Conservation (phyloP, 2,113 vertebrate genomes). For the Cheirogaleus medius region DNA sequence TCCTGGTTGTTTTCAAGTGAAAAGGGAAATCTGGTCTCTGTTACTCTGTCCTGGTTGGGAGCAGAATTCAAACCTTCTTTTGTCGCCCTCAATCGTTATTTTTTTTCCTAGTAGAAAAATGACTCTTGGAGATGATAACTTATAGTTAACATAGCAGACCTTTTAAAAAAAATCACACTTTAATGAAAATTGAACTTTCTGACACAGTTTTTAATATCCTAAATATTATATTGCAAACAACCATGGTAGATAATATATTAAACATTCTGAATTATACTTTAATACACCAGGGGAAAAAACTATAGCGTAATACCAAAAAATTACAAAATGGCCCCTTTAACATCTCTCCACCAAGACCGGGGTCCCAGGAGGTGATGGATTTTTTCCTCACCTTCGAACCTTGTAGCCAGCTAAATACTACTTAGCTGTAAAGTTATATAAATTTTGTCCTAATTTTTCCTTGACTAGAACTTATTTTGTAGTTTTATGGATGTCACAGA, state of each 20-base stretch:
- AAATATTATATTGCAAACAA: background rate
- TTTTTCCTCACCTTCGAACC: background rate
- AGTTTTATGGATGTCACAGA: background rate
- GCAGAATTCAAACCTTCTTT: background rate
- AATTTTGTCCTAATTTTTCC: background rate
- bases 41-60: background rate
- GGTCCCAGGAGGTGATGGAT: background rate
- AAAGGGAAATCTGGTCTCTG: background rate
- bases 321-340: background rate
- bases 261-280: constrained; percentile 5
- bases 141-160: background rate
- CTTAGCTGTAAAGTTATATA: background rate
- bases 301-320: background rate
- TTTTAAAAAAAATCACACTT: constrained; percentile 2
- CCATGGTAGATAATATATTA: background rate
- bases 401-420: background rate
- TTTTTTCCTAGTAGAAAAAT: background rate
- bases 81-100: background rate
- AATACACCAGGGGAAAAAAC: background rate
- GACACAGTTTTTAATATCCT: background rate
- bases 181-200: background rate
- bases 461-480: background rate
- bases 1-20: background rate
- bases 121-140: background rate
- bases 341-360: background rate